Base-by-base conservation (phyloP, 2,888 invertebrate genomes). In the Vandiemenella viatica region DNA sequence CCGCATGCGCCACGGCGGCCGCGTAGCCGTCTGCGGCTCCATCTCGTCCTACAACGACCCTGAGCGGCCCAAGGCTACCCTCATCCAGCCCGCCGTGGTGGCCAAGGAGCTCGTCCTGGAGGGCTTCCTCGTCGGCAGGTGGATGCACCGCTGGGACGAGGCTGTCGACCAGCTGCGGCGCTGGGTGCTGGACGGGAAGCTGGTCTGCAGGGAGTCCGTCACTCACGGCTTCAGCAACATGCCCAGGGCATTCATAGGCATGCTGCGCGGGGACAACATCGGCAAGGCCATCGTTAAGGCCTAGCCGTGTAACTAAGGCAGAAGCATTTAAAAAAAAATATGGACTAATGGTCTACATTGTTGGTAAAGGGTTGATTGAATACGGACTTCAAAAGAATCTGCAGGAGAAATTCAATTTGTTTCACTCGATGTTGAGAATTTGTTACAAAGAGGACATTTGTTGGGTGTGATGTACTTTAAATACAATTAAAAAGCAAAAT, bases 1-100 rank as follows among this genome's bases (percentile, higher is more conserved):
- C 18, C 73, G 75, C 56, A 80, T 82, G 80, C 79, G 74, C 50
- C 53, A 53, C 19, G 70, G 63, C 54, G 80, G 81, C 0, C 66
- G 80, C 51, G 66, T 81, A 13, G 68, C 79, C 0, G 71, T 77
- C 3, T 81, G 80, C 58, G 81, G 82, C 15, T 70, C 76, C 1
- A 80, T 82, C 53, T 42, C 44, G 10, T 23, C 32, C 13, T 16
- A 23, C 17, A 26, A 44, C 44, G 26, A 19, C 6, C n/a, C 17
- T 4, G 19, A 5, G 19, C 8, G n/a, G n/a, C 8, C 44, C 19
- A 32, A 20, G 37, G 65, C 64, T n/a, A 58, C 72, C 17, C 62
- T 76, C 23, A 45, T 79, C 19, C 79, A 80, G 56, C 70, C 72
- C 1, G 58, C 65, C 6, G 55, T 81, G 19, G 65, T 80, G 1